Percentiles rank a stretch among this genome's conserved stretches.
Conservation (phyloP, 1,140 invertebrate genomes). For the Drosophila micromelanica region DNA sequence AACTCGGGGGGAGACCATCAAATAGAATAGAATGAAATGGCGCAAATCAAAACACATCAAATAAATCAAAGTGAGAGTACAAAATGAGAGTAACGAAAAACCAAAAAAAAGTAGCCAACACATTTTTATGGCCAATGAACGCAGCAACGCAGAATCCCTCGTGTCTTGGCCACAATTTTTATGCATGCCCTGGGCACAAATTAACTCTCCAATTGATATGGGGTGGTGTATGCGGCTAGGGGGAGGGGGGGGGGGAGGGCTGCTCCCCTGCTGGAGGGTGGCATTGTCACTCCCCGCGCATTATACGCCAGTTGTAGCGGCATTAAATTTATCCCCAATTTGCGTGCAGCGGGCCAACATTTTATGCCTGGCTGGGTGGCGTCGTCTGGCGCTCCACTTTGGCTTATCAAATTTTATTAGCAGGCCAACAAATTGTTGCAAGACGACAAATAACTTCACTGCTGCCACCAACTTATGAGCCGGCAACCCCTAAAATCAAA, state of each 20-base stretch:
- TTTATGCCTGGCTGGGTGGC: slow-evolving; percentile 53
- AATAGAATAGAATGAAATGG: slow-evolving; percentile 79
- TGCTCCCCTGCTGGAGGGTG: not conserved
- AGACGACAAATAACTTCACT: slow-evolving; percentile 68
- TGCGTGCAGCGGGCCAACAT: slow-evolving; percentile 79
- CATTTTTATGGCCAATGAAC: slow-evolving; percentile 76
- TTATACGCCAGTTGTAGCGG: slow-evolving; percentile 41
- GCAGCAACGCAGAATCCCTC: slow-evolving; percentile 48
- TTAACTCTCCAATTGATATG: slow-evolving; percentile 69
- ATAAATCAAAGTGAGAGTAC: slow-evolving; percentile 72
- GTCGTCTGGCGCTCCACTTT: slow-evolving; percentile 70
- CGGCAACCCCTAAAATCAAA: slow-evolving; percentile 31
- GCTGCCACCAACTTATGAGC: slow-evolving; percentile 34
- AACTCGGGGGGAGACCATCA: slow-evolving; percentile 47
- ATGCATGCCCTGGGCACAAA: slow-evolving; percentile 65
- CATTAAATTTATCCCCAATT: slow-evolving; percentile 82
- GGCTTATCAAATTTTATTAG: slow-evolving; percentile 83
- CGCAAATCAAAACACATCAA: slow-evolving; percentile 76
- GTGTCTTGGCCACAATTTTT: slow-evolving; percentile 58
- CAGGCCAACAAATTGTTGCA: slow-evolving; percentile 74
- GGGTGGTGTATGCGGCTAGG: slow-evolving; percentile 1
- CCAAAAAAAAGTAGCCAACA: slow-evolving; percentile 22
- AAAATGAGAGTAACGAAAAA: not conserved
- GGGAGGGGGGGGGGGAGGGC: not conserved
- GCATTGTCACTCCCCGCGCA: slow-evolving; percentile 62